Evolutionary conservation across 2,888 invertebrate species (phyloP), one percentile per base, ranked within the genome.

Genomic region (Ceriagrion tenellum): DNA sequence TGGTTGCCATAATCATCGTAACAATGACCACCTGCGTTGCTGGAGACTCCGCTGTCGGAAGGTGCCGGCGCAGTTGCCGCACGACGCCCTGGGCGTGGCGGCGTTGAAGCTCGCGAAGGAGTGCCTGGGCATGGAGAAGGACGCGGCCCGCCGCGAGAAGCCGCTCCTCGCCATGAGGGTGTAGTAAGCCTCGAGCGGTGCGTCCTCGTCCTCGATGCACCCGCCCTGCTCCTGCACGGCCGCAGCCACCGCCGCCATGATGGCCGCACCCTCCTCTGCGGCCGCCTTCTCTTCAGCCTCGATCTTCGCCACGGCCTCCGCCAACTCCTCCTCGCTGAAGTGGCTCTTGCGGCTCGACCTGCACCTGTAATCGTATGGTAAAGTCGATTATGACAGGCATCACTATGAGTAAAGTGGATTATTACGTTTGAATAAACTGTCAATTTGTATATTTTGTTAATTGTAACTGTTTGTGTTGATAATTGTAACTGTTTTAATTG

Each of bases 201-300:
- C 95, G 74, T 95, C 88, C 95, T 95, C 89, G 96, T 81, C 95
- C 96, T 95, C 90, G 13, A 81, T 23, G 55, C 90, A 95, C 40
- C 88, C 88, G n/a, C 95, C 81, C 6, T 55, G 55, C 95, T 95
- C 88, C 74, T 91, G 90, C 47, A 90, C 90, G 26, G 90, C 95
- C 93, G 93, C 88, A 3, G 95, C 88, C 26, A 95, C 69, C 26
- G 89, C 93, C 23, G 98, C 98, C 88, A 98, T 97, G 96, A 98
- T 98, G 18, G 98, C 97, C 96, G 98, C 98, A 96, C 98, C 98
- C 96, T 98, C 98, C 95, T 98, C 98, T 13, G 97, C 97, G 96
- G 98, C 98, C 12, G 95, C 95, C 69, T 63, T 89, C 88, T 95
- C 95, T 16, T 95, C 90, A 97, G 98, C 98, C 96, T 97, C 98